A percentile compares a stretch with the other conserved stretches of the same genome.
phyloP scores from a whole-genome alignment of 2,888 invertebrate species.

The Papilio demoleus region DNA sequence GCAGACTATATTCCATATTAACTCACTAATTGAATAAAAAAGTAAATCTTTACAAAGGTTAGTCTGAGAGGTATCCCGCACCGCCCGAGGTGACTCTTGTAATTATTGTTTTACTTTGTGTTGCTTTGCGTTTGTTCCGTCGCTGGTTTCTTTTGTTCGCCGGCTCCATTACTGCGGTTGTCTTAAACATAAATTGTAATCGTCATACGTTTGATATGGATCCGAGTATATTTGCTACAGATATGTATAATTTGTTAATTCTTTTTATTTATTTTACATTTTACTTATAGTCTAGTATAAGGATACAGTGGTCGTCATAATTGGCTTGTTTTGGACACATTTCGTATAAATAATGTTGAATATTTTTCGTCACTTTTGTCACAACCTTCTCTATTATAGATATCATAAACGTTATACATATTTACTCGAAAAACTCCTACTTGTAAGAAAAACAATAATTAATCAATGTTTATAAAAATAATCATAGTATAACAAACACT shows the following conservation, averaged over 20 bases:
- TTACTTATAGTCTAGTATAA: background rate
- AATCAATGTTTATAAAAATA: slow-evolving; percentile 13
- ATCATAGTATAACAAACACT: slow-evolving; percentile 2
- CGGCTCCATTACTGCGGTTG: slow-evolving; percentile 55
- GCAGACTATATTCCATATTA: slow-evolving; percentile 23
- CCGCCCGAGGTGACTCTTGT: slow-evolving; percentile 62
- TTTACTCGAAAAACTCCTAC: no score
- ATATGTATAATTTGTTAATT: slow-evolving; percentile 2
- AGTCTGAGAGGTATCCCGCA: slow-evolving; percentile 49
- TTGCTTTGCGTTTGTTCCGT: slow-evolving; percentile 55
- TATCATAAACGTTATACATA: no score
- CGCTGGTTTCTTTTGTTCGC: slow-evolving; percentile 64
- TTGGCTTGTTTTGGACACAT: no score
- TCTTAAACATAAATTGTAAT: slow-evolving; percentile 67
- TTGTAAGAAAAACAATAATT: background rate
- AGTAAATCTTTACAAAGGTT: slow-evolving; percentile 58
- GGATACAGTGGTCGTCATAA: no score
- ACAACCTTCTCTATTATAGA: no score
- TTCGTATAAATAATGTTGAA: no score
- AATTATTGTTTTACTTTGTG: slow-evolving; percentile 77
- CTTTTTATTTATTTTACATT: background rate
- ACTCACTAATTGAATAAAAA: slow-evolving; percentile 69
- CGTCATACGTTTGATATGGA: slow-evolving; percentile 52
- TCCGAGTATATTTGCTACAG: background rate
- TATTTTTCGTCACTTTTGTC: no score